These are phyloP conservation scores for Tachystola acroxantha DNA, from an alignment of 2,888 invertebrate genomes.

Conservation along the genomic window DNA sequence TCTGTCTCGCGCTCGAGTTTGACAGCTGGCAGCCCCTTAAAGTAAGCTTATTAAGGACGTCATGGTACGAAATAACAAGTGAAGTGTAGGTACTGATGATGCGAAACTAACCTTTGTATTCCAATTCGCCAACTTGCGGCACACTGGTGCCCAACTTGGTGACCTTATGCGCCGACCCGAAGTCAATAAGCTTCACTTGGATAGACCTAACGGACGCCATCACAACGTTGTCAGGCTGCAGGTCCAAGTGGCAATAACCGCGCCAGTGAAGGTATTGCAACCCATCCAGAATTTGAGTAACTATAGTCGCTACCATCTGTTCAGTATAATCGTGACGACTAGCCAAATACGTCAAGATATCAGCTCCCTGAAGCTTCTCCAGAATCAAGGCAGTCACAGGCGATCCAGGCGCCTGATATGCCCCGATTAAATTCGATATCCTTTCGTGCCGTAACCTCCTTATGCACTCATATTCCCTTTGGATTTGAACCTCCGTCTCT, in stretches of 20 bases:
- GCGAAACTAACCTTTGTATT: conserved; percentile 85
- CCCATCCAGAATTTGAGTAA: conserved; percentile 92
- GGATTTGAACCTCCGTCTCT: conserved; percentile 81
- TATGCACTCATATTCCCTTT: conserved; percentile 90
- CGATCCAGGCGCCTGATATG: conserved; percentile 83
- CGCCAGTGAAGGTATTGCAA: conserved; percentile 97
- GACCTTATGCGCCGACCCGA: conserved; percentile 91
- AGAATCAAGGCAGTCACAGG: conserved; percentile 85
- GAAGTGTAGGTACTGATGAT: too few relatives aligned
- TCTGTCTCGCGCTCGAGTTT: too few relatives aligned
- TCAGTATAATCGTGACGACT: conserved; percentile 95
- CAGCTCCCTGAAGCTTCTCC: conserved; percentile 94
- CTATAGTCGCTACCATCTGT: conserved; percentile 92
- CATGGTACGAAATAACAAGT: too few relatives aligned
- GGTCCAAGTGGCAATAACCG: conserved; percentile 91
- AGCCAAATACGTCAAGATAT: conserved; percentile 92
- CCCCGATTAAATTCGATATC: conserved; percentile 86
- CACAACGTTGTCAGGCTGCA: conserved; percentile 97
- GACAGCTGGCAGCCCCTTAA: too few relatives aligned
- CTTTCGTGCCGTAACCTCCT: conserved; percentile 91
- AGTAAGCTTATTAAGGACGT: too few relatives aligned
- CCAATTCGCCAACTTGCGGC: conserved; percentile 83
- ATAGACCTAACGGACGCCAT: conserved; percentile 91
- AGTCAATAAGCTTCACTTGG: conserved; percentile 94
- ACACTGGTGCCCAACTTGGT: conserved; percentile 87